Percentiles rank a stretch among this genome's conserved stretches.
Conservation (phyloP, 2,888 invertebrate genomes). For the Cantharis flavilabris region DNA sequence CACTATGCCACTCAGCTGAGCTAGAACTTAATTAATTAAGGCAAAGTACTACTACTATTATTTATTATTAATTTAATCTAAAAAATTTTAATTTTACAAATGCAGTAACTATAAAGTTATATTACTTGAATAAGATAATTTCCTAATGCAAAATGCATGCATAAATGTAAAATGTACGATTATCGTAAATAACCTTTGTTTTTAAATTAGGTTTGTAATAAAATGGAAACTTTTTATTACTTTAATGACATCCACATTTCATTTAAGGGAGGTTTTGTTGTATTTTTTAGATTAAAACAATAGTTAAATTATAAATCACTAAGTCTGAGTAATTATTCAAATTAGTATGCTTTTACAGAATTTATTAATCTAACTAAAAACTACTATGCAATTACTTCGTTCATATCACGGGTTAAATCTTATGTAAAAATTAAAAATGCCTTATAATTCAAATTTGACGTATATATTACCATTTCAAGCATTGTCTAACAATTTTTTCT, state of each 20-base stretch:
- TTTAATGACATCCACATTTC: conserved; percentile 4
- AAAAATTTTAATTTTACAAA: not conserved
- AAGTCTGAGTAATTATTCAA: conserved; percentile 28
- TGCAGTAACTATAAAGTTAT: not conserved
- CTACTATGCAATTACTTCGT: not conserved
- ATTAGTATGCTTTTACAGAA: conserved; percentile 23
- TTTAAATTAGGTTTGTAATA: not conserved
- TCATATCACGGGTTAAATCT: not conserved
- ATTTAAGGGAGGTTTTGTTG: not conserved
- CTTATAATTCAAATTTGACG: not conserved
- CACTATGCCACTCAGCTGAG: too few relatives aligned
- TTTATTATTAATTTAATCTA: not conserved
- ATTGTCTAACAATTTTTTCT: not conserved
- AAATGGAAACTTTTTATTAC: not conserved
- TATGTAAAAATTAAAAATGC: not conserved
- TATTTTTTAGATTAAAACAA: conserved; percentile 8
- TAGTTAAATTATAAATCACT: conserved; percentile 1
- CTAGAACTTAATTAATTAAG: too few relatives aligned
- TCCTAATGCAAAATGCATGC: not conserved
- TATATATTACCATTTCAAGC: not conserved
- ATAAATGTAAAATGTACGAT: not conserved
- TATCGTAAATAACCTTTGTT: conserved; percentile 1
- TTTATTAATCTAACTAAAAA: not conserved
- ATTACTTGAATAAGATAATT: not conserved
- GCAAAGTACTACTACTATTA: too few relatives aligned